Evolutionary conservation across 2,113 vertebrate genomes (phyloP).

Genomic region (Corydoras sp.): DNA sequence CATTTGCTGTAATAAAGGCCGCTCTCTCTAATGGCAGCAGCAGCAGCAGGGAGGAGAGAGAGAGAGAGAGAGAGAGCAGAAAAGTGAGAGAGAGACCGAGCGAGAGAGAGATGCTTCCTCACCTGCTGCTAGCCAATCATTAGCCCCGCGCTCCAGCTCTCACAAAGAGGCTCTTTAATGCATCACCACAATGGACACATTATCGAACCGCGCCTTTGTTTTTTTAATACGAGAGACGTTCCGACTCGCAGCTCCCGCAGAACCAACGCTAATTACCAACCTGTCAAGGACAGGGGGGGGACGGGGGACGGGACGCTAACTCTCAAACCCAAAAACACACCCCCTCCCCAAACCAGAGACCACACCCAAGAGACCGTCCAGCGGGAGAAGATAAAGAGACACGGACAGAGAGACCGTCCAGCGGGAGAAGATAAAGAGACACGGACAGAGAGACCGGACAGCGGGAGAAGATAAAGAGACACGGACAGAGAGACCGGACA

Average conservation of each 20-base stretch:
- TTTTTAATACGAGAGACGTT: slow-evolving; percentile 57
- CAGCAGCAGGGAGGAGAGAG: slow-evolving; percentile 85
- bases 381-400: too few relatives aligned
- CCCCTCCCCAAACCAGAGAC: too few relatives aligned
- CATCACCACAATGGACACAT: slow-evolving; percentile 86
- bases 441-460: too few relatives aligned
- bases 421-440: too few relatives aligned
- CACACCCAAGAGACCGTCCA: too few relatives aligned
- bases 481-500: too few relatives aligned
- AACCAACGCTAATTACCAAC: slow-evolving; percentile 72
- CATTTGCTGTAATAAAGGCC: slow-evolving; percentile 92
- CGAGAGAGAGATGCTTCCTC: slow-evolving; percentile 69
- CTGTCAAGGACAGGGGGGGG: slow-evolving; percentile 47
- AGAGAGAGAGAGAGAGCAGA: slow-evolving; percentile 47
- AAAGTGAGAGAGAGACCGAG: slow-evolving; percentile 28
- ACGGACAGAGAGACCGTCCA: slow-evolving; percentile 34
- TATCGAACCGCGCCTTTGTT: slow-evolving; percentile 83
- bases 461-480: too few relatives aligned
- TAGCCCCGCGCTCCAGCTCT: slow-evolving; percentile 83
- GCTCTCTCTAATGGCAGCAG: slow-evolving; percentile 79
- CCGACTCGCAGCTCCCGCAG: slow-evolving; percentile 32
- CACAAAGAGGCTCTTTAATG: slow-evolving; percentile 93
- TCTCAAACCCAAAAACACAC: too few relatives aligned
- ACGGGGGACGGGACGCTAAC: too few relatives aligned
- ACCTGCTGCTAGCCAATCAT: slow-evolving; percentile 98